A percentile compares a stretch with the other conserved stretches of the same genome.
phyloP scores from a whole-genome alignment of 2,888 invertebrate genomes.

The Eristalis intricaria region DNA sequence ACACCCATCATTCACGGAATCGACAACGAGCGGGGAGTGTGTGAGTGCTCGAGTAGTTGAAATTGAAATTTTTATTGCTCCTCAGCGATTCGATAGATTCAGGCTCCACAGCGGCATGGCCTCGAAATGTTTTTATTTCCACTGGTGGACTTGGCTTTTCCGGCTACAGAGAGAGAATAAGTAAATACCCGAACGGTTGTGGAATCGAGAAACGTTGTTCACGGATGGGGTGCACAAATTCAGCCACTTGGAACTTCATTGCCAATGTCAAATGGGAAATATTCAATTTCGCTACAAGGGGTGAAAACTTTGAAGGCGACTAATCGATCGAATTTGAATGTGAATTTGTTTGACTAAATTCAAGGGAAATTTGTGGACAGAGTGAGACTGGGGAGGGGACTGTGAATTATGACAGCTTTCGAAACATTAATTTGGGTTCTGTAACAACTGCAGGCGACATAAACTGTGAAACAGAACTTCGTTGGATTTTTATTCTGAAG shows the following conservation, averaged over 20 bases:
- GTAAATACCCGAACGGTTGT: not conserved
- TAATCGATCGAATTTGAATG: not conserved
- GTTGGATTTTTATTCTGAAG: not conserved
- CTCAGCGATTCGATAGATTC: conserved; percentile 3
- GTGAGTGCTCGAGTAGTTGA: not conserved
- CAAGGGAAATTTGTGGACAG: not conserved
- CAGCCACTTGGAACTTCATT: not conserved
- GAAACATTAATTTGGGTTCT: not conserved
- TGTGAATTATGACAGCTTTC: not conserved
- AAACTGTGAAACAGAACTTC: not conserved
- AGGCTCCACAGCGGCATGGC: not conserved
- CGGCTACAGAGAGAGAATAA: not conserved
- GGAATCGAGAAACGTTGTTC: not conserved
- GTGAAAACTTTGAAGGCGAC: not conserved
- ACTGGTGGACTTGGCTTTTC: not conserved
- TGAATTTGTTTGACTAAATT: not conserved
- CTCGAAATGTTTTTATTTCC: not conserved
- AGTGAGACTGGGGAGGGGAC: too few species aligned
- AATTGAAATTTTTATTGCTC: conserved; percentile 11
- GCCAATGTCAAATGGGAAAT: not conserved
- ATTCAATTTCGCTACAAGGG: not conserved
- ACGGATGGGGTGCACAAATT: not conserved
- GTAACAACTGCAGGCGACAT: not conserved
- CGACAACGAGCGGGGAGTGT: not conserved
- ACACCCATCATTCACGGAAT: not conserved